Evolutionary conservation across 2,888 invertebrate species (phyloP).

Genomic region (Melanophora roralis): DNA sequence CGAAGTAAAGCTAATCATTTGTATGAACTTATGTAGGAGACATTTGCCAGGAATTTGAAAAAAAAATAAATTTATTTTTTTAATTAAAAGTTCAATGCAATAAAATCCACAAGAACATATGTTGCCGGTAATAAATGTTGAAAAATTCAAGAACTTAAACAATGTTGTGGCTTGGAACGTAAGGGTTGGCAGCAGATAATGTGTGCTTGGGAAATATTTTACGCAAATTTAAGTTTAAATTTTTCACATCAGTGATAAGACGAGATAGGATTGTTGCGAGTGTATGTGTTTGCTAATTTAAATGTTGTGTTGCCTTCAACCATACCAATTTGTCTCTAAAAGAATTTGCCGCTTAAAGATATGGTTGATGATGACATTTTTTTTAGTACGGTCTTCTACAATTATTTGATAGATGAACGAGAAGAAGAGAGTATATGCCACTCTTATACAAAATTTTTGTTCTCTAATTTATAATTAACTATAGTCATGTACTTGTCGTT

Average conservation of each 20-base stretch:
- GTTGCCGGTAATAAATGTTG: slow-evolving; percentile 50
- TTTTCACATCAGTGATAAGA: not conserved
- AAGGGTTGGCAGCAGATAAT: not conserved
- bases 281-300: no score
- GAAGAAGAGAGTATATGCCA: no score
- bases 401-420: no score
- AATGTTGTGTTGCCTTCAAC: no score
- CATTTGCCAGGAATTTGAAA: slow-evolving; percentile 51
- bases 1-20: slow-evolving; percentile 51
- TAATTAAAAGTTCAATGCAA: slow-evolving; percentile 61
- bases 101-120: slow-evolving; percentile 47
- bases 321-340: no score
- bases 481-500: no score
- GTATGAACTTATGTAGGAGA: slow-evolving; percentile 39
- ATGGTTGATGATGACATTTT: no score
- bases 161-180: not conserved
- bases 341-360: no score
- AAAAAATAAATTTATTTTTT: slow-evolving; percentile 51
- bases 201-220: not conserved
- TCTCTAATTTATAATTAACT: no score
- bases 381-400: no score
- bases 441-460: no score
- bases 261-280: not conserved
- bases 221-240: not conserved
- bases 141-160: not conserved